Percentiles rank a stretch among this genome's conserved stretches.
phyloP scores from a whole-genome alignment of 1,140 invertebrate species.

The Halyomorpha halys region DNA sequence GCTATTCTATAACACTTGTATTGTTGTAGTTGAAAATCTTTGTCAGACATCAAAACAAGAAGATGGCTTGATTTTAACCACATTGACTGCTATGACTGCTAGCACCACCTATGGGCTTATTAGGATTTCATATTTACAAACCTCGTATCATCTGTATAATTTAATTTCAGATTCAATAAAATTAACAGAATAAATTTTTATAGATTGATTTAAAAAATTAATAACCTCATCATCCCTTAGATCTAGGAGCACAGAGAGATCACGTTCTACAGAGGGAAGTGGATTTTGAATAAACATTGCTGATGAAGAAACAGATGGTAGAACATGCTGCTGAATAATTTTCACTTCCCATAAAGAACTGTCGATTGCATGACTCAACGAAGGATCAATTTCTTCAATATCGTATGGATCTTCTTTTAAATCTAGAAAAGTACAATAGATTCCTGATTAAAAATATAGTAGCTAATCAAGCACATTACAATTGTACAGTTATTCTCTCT shows the following conservation, averaged over 20 bases:
- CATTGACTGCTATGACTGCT: too few species aligned
- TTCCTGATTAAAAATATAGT: background rate
- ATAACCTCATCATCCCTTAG: conserved; percentile 38
- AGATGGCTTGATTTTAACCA: too few species aligned
- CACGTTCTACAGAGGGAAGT: conserved; percentile 54
- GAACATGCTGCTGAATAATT: conserved; percentile 59
- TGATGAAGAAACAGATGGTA: conserved; percentile 55
- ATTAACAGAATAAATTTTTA: conserved; percentile 5
- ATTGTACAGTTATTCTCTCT: too few species aligned
- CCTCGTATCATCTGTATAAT: too few species aligned
- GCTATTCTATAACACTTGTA: too few species aligned
- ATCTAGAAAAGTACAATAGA: background rate
- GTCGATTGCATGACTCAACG: conserved; percentile 63
- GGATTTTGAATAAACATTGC: conserved; percentile 58
- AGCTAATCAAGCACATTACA: background rate
- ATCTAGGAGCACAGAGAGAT: conserved; percentile 51
- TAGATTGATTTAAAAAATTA: conserved; percentile 37
- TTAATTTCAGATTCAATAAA: background rate
- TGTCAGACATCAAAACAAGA: too few species aligned
- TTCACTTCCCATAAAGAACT: conserved; percentile 89
- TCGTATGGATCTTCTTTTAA: conserved; percentile 66
- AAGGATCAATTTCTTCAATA: conserved; percentile 66
- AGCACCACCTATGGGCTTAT: too few species aligned
- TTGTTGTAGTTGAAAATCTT: too few species aligned
- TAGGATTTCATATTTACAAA: too few species aligned